phyloP scores from a whole-genome alignment of 2,888 invertebrate species.

The Cetonia aurata region DNA sequence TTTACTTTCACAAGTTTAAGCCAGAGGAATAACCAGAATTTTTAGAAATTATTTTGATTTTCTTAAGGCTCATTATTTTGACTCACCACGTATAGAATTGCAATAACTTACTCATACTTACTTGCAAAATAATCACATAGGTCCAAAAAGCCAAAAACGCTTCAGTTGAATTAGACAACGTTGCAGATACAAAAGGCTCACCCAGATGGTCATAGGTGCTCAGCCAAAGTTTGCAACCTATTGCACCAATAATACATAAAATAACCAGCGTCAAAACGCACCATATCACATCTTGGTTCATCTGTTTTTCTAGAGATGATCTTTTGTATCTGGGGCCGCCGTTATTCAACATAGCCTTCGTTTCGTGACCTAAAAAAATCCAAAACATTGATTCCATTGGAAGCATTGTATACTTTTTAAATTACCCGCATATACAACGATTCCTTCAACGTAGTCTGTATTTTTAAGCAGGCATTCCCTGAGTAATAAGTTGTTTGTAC shows the following conservation, averaged over 20 bases:
- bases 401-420: background rate
- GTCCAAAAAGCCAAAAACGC: slow-evolving; percentile 94
- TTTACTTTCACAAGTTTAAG: no score
- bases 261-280: slow-evolving; percentile 92
- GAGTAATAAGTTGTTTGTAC: slow-evolving; percentile 91
- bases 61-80: no score
- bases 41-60: no score
- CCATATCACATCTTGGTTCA: slow-evolving; percentile 97
- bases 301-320: slow-evolving; percentile 90
- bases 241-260: slow-evolving; percentile 90
- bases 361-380: slow-evolving; percentile 83
- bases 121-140: slow-evolving; percentile 94
- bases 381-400: background rate
- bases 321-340: slow-evolving; percentile 95
- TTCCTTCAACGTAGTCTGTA: slow-evolving; percentile 96
- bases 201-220: slow-evolving; percentile 71
- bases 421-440: slow-evolving; percentile 92
- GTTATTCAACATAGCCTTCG: slow-evolving; percentile 98
- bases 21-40: no score
- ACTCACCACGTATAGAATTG: no score
- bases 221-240: slow-evolving; percentile 91
- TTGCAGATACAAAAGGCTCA: slow-evolving; percentile 77
- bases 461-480: slow-evolving; percentile 96
- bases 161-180: slow-evolving; percentile 65
- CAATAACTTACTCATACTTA: slow-evolving; percentile 58